Conservation (phyloP, 2,113 vertebrate genomes). For the Gnathonemus longibarbis region DNA sequence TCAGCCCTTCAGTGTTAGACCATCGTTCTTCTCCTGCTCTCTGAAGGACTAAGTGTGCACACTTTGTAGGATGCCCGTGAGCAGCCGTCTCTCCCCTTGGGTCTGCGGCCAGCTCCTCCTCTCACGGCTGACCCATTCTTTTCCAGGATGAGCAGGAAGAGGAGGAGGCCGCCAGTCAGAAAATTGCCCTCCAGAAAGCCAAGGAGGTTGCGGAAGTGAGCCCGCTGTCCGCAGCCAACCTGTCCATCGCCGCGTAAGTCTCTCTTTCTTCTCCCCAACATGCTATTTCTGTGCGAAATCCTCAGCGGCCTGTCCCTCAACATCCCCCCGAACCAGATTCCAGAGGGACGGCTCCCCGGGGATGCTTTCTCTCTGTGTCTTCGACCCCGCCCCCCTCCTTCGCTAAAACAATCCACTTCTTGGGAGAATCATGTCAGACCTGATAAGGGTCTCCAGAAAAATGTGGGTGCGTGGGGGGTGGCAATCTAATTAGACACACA, state of each 20-base stretch:
- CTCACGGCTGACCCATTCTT: not conserved
- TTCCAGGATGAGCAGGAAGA: slow-evolving; percentile 91
- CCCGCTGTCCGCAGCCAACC: slow-evolving; percentile 84
- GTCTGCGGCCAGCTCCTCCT: not conserved
- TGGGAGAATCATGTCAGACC: not conserved
- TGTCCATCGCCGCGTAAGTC: slow-evolving; percentile 89
- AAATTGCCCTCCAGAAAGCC: slow-evolving; percentile 87
- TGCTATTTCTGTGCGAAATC: not conserved
- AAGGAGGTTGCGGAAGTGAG: slow-evolving; percentile 97
- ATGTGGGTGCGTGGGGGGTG: not conserved
- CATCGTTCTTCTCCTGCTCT: not conserved
- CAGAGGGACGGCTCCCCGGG: not conserved
- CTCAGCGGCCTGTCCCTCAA: not conserved
- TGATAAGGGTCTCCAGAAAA: not conserved
- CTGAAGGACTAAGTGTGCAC: not conserved
- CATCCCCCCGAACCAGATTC: not conserved
- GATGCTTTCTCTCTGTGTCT: not conserved
- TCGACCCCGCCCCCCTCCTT: not conserved
- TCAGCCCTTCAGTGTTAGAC: not conserved
- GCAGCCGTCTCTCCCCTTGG: not conserved
- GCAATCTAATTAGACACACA: not conserved
- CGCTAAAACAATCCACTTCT: not conserved
- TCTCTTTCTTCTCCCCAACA: not conserved
- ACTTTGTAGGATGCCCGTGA: not conserved
- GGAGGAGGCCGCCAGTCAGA: slow-evolving; percentile 87